Conservation (phyloP, 2,797 vertebrate species). For the Dermochelys coriacea region DNA sequence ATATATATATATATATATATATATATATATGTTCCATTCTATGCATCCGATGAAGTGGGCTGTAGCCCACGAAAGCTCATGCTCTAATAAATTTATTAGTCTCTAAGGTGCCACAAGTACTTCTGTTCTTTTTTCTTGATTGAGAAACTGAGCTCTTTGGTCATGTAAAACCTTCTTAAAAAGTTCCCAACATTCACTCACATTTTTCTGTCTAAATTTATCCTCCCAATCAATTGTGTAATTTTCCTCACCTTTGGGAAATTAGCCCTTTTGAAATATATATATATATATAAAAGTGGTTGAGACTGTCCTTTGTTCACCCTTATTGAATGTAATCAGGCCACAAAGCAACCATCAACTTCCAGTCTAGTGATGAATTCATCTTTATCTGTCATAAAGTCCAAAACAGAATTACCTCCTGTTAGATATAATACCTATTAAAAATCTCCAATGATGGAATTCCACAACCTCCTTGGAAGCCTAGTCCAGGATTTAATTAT, state of each 20-base stretch:
- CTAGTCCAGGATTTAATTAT: too few relatives aligned
- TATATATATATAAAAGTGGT: background rate
- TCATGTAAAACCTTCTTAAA: background rate
- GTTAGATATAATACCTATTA: background rate
- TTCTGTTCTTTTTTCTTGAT: too few relatives aligned
- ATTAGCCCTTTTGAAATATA: background rate
- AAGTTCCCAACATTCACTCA: background rate
- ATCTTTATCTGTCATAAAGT: background rate
- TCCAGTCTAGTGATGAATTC: conserved; percentile 3
- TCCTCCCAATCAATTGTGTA: background rate
- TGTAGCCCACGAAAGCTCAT: too few relatives aligned
- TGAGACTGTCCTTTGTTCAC: background rate
- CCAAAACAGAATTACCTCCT: background rate
- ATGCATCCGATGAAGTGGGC: too few relatives aligned
- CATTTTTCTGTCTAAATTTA: background rate
- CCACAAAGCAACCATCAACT: background rate
- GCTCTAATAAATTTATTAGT: too few relatives aligned
- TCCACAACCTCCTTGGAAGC: background rate
- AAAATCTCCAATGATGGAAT: background rate
- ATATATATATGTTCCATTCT: too few relatives aligned
- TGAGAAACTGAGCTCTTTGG: background rate
- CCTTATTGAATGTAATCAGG: background rate
- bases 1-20: too few relatives aligned
- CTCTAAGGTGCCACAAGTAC: too few relatives aligned
- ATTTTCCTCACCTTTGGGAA: background rate